Evolutionary conservation across 2,888 invertebrate genomes (phyloP).

Genomic region (Cynaeus angustus): DNA sequence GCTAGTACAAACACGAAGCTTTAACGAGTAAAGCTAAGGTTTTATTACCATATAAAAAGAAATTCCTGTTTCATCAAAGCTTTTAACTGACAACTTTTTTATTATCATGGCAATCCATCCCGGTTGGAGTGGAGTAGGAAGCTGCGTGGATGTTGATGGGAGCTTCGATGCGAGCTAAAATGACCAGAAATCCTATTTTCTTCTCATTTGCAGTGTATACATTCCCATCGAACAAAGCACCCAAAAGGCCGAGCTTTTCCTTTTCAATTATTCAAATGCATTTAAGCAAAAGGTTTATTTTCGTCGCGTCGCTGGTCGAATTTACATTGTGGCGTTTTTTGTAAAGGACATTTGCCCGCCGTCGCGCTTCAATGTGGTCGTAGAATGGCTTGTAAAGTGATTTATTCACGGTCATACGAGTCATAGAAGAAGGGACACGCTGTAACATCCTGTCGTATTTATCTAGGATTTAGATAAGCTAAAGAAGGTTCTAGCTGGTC

Average conservation of each 20-base stretch:
- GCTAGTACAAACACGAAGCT: conserved; percentile 36
- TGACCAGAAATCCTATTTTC: conserved; percentile 48
- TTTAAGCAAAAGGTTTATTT: conserved; percentile 47
- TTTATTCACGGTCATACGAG: conserved; percentile 43
- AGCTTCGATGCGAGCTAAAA: conserved; percentile 40
- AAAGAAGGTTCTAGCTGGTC: conserved; percentile 11
- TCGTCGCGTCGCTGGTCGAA: conserved; percentile 9
- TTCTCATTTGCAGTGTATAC: conserved; percentile 45
- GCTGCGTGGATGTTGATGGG: conserved; percentile 46
- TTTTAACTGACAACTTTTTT: conserved; percentile 51
- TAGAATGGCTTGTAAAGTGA: conserved; percentile 16
- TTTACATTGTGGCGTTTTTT: conserved; percentile 20
- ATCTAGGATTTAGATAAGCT: conserved; percentile 34
- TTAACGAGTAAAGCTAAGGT: conserved; percentile 45
- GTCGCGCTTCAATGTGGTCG: conserved; percentile 19
- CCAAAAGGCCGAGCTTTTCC: conserved; percentile 34
- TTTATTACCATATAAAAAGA: conserved; percentile 51
- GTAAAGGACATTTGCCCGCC: conserved; percentile 10
- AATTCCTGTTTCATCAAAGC: conserved; percentile 49
- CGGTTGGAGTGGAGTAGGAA: conserved; percentile 31
- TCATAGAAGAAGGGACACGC: conserved; percentile 25
- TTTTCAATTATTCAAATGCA: conserved; percentile 50
- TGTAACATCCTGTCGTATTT: conserved; percentile 39
- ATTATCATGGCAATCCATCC: conserved; percentile 48
- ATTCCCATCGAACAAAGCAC: conserved; percentile 30